Evolutionary conservation across 2,888 invertebrate species (phyloP), one percentile per base, ranked within the genome.

Genomic region (Papilio demoleus): DNA sequence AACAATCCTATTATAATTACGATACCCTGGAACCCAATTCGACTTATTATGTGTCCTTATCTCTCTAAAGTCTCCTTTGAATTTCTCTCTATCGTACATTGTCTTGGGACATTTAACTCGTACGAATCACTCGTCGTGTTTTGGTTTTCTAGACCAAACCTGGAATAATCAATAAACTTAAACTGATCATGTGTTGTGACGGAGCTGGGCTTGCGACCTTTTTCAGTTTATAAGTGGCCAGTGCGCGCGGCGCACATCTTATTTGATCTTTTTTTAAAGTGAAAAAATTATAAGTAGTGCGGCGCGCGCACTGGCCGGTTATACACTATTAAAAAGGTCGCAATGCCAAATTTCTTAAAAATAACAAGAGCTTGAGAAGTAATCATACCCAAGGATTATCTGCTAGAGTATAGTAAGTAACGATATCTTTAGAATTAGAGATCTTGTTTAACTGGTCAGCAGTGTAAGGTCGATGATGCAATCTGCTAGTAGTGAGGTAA

Each of bases 361-460:
- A 14, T 0, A 1, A 14, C 4, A 2, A 14, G 14, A 14, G 38
- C 12, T 38, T 38, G 12, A 14, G 4, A 31, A 24, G 73, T 81
- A 80, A 45, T 19, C 6, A 19, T 78, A 91, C 92, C 85, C 90
- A 87, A 67, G 87, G 80, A 24, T 82, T 77, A 72, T 89, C 78
- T 34, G 87, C 81, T 63, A 81, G 87, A 6, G 88, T 90, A 64
- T 93, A 87, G 76, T 87, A 91, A 6, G 93, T 92, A 14, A 90
- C 76, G 24, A 88, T 74, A 74, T 90, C 88, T 60, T 80, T 88
- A 0, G 84, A 78, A 42, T 81, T 84, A 0, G 90, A 87, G 0
- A 71, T 73, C 71, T 79, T 86, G 17, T 73, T 74, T 22, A 88
- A 73, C 71, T 89, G 87, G 2, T 88, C 87, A 2, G 85, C 82